Evolutionary conservation across 2,113 vertebrate genomes (phyloP).

Genomic region (Phaethon lepturus): DNA sequence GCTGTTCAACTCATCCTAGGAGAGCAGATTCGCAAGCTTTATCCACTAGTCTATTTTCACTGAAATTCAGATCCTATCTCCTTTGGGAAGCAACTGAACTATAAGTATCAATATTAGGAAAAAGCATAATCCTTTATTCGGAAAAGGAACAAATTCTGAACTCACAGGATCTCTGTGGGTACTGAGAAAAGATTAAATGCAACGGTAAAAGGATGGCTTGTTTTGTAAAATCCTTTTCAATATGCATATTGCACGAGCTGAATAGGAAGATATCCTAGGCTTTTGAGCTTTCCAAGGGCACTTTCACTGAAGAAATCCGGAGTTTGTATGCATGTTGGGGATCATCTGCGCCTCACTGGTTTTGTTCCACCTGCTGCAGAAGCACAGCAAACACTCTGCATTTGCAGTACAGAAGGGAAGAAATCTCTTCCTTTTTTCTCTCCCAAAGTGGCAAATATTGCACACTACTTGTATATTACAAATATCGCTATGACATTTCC

Average conservation of each 20-base stretch:
- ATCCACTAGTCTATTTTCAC: not conserved
- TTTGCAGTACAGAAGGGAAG: not conserved
- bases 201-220: not conserved
- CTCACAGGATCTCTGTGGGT: not conserved
- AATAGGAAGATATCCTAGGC: constrained; percentile 17
- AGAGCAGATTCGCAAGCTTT: not conserved
- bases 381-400: not conserved
- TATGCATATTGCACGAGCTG: constrained; percentile 21
- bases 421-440: not conserved
- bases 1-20: not conserved
- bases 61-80: not conserved
- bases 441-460: fast-evolving
- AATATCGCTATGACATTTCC: fast-evolving
- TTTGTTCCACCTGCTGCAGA: constrained; percentile 28
- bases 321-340: constrained; percentile 10
- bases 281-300: constrained; percentile 51
- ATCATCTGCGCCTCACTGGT: constrained; percentile 54
- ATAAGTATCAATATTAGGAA: not conserved
- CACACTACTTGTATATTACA: not conserved
- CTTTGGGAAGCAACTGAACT: not conserved
- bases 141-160: constrained; percentile 12
- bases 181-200: not conserved
- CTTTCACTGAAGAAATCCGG: not conserved
- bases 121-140: constrained; percentile 17
- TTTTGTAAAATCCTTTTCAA: constrained; percentile 38